Conservation (phyloP, 1,140 invertebrate genomes). For the Drosophila subpulchrella region DNA sequence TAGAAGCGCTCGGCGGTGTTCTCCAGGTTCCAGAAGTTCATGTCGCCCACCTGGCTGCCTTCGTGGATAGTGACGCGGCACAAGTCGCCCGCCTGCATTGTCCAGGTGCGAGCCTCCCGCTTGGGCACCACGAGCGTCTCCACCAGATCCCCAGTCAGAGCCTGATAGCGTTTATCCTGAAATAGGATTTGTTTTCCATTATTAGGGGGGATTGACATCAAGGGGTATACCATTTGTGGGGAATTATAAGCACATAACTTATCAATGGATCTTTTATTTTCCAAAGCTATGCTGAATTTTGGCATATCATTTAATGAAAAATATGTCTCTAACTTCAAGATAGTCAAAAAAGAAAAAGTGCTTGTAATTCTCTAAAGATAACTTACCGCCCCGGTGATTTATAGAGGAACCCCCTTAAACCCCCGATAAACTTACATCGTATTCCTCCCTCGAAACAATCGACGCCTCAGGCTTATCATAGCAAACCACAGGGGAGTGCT, state of each 20-base stretch:
- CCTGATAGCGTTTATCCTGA: constrained; percentile 67
- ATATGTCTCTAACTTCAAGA: background rate
- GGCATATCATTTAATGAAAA: background rate
- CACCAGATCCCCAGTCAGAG: constrained; percentile 70
- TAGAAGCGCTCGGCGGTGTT: constrained; percentile 85
- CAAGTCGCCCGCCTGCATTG: constrained; percentile 80
- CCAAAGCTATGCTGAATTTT: background rate
- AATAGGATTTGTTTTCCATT: background rate
- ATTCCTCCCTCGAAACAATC: constrained; percentile 67
- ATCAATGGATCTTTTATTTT: too few relatives aligned
- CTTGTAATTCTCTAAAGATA: background rate
- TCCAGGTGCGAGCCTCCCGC: constrained; percentile 83
- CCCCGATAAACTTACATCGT: constrained; percentile 62
- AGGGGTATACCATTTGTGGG: too few relatives aligned
- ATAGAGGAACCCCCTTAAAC: background rate
- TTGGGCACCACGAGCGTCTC: constrained; percentile 80
- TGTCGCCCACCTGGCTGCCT: constrained; percentile 85
- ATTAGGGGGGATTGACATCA: too few relatives aligned
- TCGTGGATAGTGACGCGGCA: constrained; percentile 84
- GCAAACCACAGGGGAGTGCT: constrained; percentile 76
- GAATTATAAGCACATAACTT: too few relatives aligned
- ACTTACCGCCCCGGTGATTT: background rate
- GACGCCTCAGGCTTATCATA: constrained; percentile 82
- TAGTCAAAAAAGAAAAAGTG: background rate
- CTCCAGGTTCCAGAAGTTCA: constrained; percentile 85